A percentile compares a stretch with the other conserved stretches of the same genome.
Evolutionary conservation across 2,888 invertebrate species (phyloP).

Genomic region (Xestia xanthographa): DNA sequence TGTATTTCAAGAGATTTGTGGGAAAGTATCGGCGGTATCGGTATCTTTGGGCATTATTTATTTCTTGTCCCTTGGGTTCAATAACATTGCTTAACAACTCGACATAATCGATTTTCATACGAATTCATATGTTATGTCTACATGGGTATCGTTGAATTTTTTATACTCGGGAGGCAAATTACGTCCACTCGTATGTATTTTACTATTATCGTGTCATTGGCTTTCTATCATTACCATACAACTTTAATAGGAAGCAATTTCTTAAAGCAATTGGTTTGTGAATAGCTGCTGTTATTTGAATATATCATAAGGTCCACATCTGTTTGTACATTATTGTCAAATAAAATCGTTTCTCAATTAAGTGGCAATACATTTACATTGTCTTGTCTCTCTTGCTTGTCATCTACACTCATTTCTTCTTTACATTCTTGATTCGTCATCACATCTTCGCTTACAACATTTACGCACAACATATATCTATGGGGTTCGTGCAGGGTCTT

Average conservation of each 20-base stretch:
- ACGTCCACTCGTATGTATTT: constrained; percentile 28
- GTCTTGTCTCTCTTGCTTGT: constrained; percentile 49
- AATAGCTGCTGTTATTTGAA: constrained; percentile 16
- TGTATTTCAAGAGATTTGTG: constrained; percentile 1
- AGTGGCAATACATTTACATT: constrained; percentile 32
- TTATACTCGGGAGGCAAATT: constrained; percentile 24
- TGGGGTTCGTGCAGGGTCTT: constrained; percentile 85
- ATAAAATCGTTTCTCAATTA: constrained; percentile 25
- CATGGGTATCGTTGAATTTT: constrained; percentile 32
- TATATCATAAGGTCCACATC: constrained; percentile 18
- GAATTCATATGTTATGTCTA: constrained; percentile 37
- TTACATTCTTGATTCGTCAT: constrained; percentile 58
- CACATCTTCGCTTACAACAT: constrained; percentile 68
- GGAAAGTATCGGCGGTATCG: neutral
- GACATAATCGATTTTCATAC: constrained; percentile 37
- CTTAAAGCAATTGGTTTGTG: constrained; percentile 12
- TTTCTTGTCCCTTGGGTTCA: constrained; percentile 15
- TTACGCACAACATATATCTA: constrained; percentile 82
- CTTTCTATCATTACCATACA: constrained; percentile 30
- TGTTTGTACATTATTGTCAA: constrained; percentile 27
- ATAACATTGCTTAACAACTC: constrained; percentile 28
- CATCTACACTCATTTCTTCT: constrained; percentile 59
- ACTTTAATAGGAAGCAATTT: constrained; percentile 35
- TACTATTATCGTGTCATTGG: constrained; percentile 25
- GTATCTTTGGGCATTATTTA: constrained; percentile 7